Evolutionary conservation across 1,140 invertebrate genomes (phyloP).

Genomic region (Dermatophagoides farinae): DNA sequence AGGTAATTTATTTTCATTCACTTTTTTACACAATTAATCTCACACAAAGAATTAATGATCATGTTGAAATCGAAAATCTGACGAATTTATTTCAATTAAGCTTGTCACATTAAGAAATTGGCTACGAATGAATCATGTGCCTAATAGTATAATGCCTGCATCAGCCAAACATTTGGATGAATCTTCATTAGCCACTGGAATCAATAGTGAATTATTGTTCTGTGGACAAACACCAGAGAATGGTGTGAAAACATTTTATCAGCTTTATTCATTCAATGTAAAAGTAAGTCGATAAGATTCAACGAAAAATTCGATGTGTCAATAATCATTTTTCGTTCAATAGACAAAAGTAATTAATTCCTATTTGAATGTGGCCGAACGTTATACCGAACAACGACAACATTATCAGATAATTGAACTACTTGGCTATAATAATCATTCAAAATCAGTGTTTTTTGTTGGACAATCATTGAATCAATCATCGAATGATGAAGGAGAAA

Average conservation of each 20-base stretch:
- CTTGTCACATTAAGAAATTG: background rate
- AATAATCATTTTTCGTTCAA: background rate
- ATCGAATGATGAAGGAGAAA: background rate
- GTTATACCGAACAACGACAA: background rate
- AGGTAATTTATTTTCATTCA: background rate
- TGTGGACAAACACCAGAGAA: background rate
- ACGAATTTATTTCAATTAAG: background rate
- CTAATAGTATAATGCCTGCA: background rate
- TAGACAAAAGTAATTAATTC: constrained; percentile 4
- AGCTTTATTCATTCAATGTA: background rate
- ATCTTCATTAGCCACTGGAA: background rate
- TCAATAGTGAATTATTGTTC: background rate
- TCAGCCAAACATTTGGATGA: background rate
- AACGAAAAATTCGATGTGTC: background rate
- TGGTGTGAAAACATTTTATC: background rate
- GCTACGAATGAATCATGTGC: background rate
- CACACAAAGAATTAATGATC: too few species aligned
- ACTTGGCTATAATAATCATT: background rate
- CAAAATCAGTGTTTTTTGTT: background rate
- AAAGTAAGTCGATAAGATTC: background rate
- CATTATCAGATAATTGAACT: background rate
- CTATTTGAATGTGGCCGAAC: constrained; percentile 1
- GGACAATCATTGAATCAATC: background rate
- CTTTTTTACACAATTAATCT: background rate
- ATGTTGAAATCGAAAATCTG: background rate